Evolutionary conservation across 2,113 vertebrate genomes (phyloP).

Genomic region (Pterophyllum scalare): DNA sequence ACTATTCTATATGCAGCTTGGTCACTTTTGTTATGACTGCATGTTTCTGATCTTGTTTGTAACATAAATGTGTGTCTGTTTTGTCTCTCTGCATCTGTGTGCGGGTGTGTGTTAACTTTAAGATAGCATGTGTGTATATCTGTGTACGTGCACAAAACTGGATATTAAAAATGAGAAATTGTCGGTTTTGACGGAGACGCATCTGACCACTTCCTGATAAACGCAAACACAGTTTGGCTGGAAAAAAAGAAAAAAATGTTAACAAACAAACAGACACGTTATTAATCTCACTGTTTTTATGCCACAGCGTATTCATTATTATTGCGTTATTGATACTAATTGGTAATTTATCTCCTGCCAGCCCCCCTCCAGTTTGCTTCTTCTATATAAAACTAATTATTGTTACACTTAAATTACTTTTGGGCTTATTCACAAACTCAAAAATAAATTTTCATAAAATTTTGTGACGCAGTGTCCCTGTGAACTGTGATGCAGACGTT

Average conservation of each 20-base stretch:
- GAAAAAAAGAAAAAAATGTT: not conserved
- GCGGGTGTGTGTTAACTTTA: not conserved
- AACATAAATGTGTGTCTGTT: not conserved
- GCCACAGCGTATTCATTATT: not conserved
- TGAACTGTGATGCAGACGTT: not conserved
- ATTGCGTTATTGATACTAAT: not conserved
- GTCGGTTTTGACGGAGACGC: conserved; percentile 34
- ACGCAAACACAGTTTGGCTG: not conserved
- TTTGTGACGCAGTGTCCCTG: not conserved
- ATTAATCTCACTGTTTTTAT: not conserved
- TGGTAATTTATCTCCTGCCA: not conserved
- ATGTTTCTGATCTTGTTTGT: conserved; percentile 30
- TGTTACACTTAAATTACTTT: not conserved
- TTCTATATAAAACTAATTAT: not conserved
- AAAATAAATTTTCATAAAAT: not conserved
- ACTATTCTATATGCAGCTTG: conserved; percentile 4
- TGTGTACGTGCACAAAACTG: not conserved
- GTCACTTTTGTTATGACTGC: conserved; percentile 18
- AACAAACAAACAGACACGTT: not conserved
- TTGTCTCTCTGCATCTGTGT: not conserved
- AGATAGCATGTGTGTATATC: not conserved
- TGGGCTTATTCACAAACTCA: not conserved
- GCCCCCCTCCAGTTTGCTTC: not conserved
- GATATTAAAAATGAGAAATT: not conserved
- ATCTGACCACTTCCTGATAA: conserved; percentile 26